A percentile compares a stretch with the other conserved stretches of the same genome.
These are phyloP conservation scores for Nicator chloris DNA, from an alignment of 2,113 vertebrate genomes.

Conservation along the genomic window DNA sequence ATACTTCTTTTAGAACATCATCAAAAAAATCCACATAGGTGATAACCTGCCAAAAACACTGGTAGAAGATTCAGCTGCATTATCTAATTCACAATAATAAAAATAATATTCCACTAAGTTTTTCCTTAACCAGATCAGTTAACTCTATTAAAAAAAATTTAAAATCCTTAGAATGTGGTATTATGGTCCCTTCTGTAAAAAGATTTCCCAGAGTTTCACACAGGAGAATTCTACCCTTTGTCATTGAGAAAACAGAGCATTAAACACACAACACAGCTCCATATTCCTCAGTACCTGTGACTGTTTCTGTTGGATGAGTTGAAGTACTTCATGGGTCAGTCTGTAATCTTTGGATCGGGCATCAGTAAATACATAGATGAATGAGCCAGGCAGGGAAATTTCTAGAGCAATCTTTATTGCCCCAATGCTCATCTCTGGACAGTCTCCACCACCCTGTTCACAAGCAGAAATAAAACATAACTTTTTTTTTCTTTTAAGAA, in stretches of 20 bases:
- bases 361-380: constrained; percentile 97
- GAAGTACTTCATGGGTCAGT: constrained; percentile 90
- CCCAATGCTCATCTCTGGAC: constrained; percentile 98
- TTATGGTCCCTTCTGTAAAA: background rate
- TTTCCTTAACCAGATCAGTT: background rate
- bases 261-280: background rate
- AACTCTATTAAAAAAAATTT: background rate
- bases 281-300: constrained; percentile 87
- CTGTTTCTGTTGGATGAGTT: constrained; percentile 98
- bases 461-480: background rate
- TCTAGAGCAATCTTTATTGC: constrained; percentile 98
- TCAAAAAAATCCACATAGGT: background rate
- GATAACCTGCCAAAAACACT: background rate
- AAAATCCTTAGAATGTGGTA: background rate
- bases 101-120: background rate
- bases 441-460: constrained; percentile 93
- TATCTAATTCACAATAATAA: background rate
- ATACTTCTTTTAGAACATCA: background rate
- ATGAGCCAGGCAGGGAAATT: constrained; percentile 95
- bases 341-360: constrained; percentile 96
- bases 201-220: background rate
- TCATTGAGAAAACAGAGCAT: background rate
- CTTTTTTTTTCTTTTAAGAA: background rate
- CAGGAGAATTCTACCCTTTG: background rate
- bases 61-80: background rate